Evolutionary conservation across 2,888 invertebrate species (phyloP).

Genomic region (Drosophila melanosoma): DNA sequence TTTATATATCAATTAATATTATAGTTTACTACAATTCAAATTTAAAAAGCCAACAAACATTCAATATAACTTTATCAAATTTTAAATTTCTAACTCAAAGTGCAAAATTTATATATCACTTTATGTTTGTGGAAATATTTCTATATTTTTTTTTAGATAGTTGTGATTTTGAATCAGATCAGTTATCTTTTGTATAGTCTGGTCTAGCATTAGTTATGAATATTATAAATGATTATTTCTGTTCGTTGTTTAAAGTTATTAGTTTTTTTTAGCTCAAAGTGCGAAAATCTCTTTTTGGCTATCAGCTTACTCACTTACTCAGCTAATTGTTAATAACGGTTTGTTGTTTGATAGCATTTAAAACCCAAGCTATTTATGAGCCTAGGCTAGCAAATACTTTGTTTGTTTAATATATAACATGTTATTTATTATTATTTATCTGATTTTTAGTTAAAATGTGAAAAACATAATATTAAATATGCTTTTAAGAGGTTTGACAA

Average conservation of each 20-base stretch:
- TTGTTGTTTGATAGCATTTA: not conserved
- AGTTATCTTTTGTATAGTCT: not conserved
- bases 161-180: not conserved
- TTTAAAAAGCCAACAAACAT: not conserved
- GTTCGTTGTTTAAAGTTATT: not conserved
- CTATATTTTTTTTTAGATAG: not conserved
- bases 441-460: not conserved
- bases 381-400: not conserved
- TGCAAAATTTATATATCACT: not conserved
- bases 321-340: constrained; percentile 7
- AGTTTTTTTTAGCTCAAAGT: not conserved
- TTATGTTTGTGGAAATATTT: not conserved
- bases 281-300: not conserved
- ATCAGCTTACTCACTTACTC: constrained; percentile 4
- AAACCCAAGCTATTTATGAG: constrained; percentile 2
- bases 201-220: not conserved
- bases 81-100: not conserved
- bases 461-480: not conserved
- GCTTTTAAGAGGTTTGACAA: not conserved
- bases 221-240: not conserved
- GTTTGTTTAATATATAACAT: not conserved
- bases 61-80: not conserved
- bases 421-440: not conserved
- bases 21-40: not conserved
- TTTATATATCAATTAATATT: constrained; percentile 14